Evolutionary conservation across 2,797 vertebrate species (phyloP).

Genomic region (Microcaecilia unicolor): DNA sequence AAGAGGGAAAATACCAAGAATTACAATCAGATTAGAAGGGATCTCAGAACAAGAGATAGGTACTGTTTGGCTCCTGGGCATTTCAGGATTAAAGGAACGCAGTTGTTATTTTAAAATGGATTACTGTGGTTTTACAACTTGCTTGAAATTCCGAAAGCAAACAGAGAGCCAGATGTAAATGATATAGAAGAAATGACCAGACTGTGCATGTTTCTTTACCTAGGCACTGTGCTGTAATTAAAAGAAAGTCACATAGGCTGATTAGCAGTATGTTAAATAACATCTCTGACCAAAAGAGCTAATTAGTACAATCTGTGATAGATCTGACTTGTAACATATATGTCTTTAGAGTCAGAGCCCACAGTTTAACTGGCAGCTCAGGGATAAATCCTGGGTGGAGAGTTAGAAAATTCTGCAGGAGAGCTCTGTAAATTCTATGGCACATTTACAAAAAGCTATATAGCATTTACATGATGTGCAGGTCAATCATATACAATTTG

Average conservation of each 20-base stretch:
- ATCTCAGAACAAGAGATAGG: constrained; percentile 32
- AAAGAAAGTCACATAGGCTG: constrained; percentile 9
- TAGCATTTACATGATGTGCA: too few species aligned
- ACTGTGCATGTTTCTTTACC: constrained; percentile 1
- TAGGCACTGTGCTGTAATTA: too few species aligned
- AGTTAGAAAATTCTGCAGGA: too few species aligned
- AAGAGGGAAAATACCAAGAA: too few species aligned
- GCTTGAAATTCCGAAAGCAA: constrained; percentile 27
- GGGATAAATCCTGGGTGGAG: too few species aligned
- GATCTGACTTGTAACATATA: too few species aligned
- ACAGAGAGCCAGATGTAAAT: constrained; percentile 25
- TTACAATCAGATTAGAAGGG: background rate
- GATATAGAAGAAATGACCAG: background rate
- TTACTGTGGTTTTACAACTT: constrained; percentile 28
- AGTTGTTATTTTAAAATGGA: constrained; percentile 40
- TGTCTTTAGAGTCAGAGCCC: too few species aligned
- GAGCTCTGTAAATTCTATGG: too few species aligned
- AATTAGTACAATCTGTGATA: too few species aligned
- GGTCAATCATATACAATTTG: too few species aligned
- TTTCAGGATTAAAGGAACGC: constrained; percentile 27
- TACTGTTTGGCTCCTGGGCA: constrained; percentile 23
- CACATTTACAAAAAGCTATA: too few species aligned
- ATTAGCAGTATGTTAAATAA: constrained; percentile 5
- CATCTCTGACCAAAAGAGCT: background rate
- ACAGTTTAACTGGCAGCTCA: too few species aligned